Evolutionary conservation across 2,888 invertebrate species (phyloP).

Genomic region (Drosophila sordidula): DNA sequence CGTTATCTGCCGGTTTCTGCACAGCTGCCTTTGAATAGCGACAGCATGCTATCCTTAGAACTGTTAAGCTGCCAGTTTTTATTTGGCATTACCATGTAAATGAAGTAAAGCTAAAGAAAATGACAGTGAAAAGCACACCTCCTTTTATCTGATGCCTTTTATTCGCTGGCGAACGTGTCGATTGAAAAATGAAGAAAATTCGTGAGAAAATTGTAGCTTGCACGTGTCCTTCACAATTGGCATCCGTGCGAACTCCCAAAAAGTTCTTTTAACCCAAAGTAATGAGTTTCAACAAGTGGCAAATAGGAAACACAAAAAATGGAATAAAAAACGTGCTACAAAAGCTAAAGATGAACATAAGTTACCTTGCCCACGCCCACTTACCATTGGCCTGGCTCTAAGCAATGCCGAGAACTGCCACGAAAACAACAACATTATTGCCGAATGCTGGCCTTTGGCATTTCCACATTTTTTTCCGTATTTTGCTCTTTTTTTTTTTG

Average conservation of each 20-base stretch:
- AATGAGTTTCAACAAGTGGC: constrained; percentile 60
- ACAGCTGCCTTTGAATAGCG: constrained; percentile 60
- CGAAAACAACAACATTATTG: constrained; percentile 1
- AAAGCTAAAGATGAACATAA: constrained; percentile 24
- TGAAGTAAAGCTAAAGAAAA: constrained; percentile 28
- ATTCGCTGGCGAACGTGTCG: constrained; percentile 8
- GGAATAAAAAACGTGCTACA: not conserved
- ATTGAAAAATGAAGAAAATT: constrained; percentile 17
- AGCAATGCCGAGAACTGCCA: not conserved
- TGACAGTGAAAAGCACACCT: not conserved
- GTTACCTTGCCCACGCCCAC: constrained; percentile 15
- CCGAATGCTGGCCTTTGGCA: constrained; percentile 7
- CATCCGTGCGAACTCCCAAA: constrained; percentile 7
- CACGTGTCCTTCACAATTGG: constrained; percentile 28
- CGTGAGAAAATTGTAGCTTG: constrained; percentile 4
- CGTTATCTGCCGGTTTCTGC: constrained; percentile 59
- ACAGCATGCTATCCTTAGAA: constrained; percentile 29
- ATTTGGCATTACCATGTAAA: constrained; percentile 37
- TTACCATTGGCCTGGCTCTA: constrained; percentile 1
- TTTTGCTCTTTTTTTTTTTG: not conserved
- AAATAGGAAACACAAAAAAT: constrained; percentile 10
- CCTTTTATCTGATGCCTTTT: not conserved
- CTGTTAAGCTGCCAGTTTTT: constrained; percentile 30
- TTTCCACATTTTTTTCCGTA: constrained; percentile 16
- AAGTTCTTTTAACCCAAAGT: constrained; percentile 44